phyloP scores from a whole-genome alignment of 2,113 vertebrate genomes.

The Ibidorhyncha struthersii region DNA sequence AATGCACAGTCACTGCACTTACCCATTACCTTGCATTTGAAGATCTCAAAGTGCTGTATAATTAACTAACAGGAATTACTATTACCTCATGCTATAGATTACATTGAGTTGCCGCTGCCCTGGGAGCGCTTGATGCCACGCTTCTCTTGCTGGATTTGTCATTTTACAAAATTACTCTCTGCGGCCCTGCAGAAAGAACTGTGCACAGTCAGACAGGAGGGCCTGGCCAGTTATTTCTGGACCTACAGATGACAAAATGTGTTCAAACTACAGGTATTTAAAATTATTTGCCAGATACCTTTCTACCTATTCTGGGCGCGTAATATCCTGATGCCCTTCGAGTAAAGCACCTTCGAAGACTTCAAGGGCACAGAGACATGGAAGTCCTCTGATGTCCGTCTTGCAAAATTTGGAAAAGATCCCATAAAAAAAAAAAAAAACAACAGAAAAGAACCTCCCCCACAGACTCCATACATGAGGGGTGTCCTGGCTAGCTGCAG shows the following conservation, averaged over 20 bases:
- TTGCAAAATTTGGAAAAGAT: background rate
- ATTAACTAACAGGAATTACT: background rate
- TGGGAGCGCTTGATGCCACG: background rate
- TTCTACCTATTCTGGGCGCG: background rate
- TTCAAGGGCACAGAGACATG: background rate
- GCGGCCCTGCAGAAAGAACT: background rate
- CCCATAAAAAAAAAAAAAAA: background rate
- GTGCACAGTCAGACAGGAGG: background rate
- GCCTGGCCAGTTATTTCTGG: background rate
- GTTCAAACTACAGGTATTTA: background rate
- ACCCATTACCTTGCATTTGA: background rate
- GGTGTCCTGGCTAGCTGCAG: background rate
- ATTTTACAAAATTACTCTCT: background rate
- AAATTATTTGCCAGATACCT: background rate
- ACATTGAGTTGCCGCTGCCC: background rate
- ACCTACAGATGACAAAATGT: background rate
- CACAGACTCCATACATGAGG: fast-evolving
- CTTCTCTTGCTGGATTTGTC: background rate
- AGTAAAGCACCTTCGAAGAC: background rate
- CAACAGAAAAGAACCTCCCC: background rate
- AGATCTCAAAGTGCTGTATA: background rate
- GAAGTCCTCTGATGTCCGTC: background rate
- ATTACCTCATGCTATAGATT: background rate
- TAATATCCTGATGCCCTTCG: background rate
- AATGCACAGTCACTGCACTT: background rate